phyloP scores from a whole-genome alignment of 2,888 invertebrate genomes.

The Drosophila vallismaia region DNA sequence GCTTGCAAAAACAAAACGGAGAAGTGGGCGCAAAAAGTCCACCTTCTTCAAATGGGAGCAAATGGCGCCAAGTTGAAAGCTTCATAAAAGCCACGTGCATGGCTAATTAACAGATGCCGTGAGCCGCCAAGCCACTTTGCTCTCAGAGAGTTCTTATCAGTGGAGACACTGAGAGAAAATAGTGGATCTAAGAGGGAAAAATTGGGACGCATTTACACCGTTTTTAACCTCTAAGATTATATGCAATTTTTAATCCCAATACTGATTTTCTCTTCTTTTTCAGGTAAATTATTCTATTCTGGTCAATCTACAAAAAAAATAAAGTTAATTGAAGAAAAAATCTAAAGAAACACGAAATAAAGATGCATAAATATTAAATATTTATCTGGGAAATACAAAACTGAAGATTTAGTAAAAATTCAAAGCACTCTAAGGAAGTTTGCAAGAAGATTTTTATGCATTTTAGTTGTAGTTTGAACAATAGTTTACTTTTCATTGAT shows the following conservation, averaged over 20 bases:
- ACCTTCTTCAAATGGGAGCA: slow-evolving; percentile 15
- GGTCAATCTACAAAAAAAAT: too few relatives aligned
- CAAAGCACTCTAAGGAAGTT: too few relatives aligned
- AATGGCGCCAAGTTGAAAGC: slow-evolving; percentile 29
- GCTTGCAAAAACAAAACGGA: neutral
- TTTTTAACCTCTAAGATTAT: neutral
- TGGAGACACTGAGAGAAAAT: neutral
- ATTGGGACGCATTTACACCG: neutral
- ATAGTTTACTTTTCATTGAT: too few relatives aligned
- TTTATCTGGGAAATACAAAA: too few relatives aligned
- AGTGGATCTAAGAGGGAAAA: neutral
- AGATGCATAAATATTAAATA: too few relatives aligned
- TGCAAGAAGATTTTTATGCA: too few relatives aligned
- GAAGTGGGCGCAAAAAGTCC: slow-evolving; percentile 4
- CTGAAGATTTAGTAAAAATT: too few relatives aligned
- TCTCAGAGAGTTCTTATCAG: slow-evolving; percentile 13
- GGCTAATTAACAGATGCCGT: slow-evolving; percentile 47
- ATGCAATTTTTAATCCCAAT: neutral
- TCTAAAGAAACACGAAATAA: too few relatives aligned
- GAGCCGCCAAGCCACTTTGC: slow-evolving; percentile 13
- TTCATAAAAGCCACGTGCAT: slow-evolving; percentile 53
- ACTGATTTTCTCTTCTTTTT: too few relatives aligned
- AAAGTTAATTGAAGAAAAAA: too few relatives aligned
- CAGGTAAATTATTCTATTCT: too few relatives aligned
- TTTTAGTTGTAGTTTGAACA: too few relatives aligned